A percentile compares a stretch with the other conserved stretches of the same genome.
Evolutionary conservation across 2,888 invertebrate genomes (phyloP).

Genomic region (Euzetes globulus): DNA sequence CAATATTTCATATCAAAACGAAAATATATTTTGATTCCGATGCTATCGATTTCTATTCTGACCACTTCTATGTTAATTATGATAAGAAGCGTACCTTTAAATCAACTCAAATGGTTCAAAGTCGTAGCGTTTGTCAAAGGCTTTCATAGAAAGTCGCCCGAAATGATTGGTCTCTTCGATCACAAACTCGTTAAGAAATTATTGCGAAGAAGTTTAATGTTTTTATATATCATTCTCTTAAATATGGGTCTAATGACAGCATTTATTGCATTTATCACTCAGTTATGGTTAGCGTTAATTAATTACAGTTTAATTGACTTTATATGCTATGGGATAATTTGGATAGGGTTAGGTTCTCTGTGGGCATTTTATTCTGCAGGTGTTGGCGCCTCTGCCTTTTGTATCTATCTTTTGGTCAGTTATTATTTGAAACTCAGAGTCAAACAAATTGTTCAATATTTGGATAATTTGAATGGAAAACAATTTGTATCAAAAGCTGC

Average conservation of each 20-base stretch:
- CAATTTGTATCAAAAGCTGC: background rate
- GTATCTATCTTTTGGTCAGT: background rate
- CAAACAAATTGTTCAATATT: background rate
- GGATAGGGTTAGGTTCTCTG: background rate
- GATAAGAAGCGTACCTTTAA: background rate
- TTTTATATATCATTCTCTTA: background rate
- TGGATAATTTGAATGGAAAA: background rate
- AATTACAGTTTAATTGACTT: background rate
- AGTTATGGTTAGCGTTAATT: background rate
- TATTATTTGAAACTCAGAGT: conserved; percentile 3
- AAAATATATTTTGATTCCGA: background rate
- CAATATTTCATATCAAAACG: conserved; percentile 2
- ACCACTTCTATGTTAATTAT: background rate
- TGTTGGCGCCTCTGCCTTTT: background rate
- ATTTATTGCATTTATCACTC: background rate
- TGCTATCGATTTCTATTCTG: background rate
- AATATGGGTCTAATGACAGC: background rate
- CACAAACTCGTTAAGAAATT: background rate
- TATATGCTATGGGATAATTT: background rate
- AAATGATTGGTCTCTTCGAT: background rate
- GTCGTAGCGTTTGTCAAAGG: background rate
- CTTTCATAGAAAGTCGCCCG: background rate
- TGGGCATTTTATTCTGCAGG: background rate
- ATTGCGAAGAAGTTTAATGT: background rate
- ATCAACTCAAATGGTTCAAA: background rate